Conservation (phyloP, 2,888 invertebrate genomes). For the Azorinus chamasolen region DNA sequence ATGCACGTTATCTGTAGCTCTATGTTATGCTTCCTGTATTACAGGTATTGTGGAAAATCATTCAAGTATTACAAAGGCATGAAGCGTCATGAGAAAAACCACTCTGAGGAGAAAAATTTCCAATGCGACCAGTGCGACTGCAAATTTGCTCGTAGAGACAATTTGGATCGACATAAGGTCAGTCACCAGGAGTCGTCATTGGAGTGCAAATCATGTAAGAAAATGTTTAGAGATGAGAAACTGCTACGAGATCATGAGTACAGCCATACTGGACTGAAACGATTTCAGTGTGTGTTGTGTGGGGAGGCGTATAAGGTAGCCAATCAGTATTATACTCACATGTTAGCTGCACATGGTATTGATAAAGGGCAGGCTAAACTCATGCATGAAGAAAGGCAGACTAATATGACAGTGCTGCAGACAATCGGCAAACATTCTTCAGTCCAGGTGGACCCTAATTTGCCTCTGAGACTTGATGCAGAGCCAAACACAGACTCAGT, state of each 20-base stretch:
- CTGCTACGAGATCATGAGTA: constrained; percentile 31
- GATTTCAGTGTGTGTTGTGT: constrained; percentile 37
- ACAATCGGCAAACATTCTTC: neutral
- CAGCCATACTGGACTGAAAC: constrained; percentile 28
- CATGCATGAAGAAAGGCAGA: constrained; percentile 6
- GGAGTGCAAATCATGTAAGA: constrained; percentile 41
- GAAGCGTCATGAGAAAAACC: constrained; percentile 54
- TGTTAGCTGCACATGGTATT: constrained; percentile 46
- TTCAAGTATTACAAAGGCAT: constrained; percentile 55
- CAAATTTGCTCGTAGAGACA: constrained; percentile 34
- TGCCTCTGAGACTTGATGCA: constrained; percentile 13
- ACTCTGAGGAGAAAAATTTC: constrained; percentile 37
- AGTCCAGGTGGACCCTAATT: neutral
- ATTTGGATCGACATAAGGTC: constrained; percentile 14
- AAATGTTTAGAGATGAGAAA: constrained; percentile 29
- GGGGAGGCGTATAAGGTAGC: constrained; percentile 35
- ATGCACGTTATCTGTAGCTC: too few species aligned
- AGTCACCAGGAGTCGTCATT: constrained; percentile 1
- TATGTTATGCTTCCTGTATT: neutral
- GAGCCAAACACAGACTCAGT: neutral
- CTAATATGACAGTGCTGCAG: neutral
- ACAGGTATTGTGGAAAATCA: constrained; percentile 55
- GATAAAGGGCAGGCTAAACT: constrained; percentile 38
- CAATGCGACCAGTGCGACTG: constrained; percentile 35
- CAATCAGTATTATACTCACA: constrained; percentile 45